Evolutionary conservation across 2,888 invertebrate genomes (phyloP).

Genomic region (Adela reaumurella): DNA sequence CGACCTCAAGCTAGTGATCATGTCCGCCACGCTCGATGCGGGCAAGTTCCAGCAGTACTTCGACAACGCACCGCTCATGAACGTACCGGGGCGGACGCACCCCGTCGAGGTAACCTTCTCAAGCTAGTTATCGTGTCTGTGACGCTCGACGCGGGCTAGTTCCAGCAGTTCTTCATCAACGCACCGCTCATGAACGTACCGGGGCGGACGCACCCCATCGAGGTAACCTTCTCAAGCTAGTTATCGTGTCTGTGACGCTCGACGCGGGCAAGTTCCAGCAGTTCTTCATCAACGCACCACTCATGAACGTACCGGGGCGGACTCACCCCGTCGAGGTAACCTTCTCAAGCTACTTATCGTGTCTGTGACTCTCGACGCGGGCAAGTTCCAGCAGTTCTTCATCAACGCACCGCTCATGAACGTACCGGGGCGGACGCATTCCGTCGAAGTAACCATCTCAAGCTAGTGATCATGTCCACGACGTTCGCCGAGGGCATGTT

Average conservation of each 20-base stretch:
- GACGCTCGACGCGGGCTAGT: slow-evolving; percentile 98
- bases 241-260: slow-evolving; percentile 98
- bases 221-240: slow-evolving; percentile 74
- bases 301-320: slow-evolving; percentile 93
- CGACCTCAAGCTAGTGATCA: slow-evolving; percentile 95
- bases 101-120: slow-evolving; percentile 51
- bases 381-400: slow-evolving; percentile 99
- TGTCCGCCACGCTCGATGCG: slow-evolving; percentile 99
- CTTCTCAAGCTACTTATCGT: slow-evolving; percentile 97
- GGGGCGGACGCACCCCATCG: slow-evolving; percentile 53
- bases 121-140: slow-evolving; percentile 99
- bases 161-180: slow-evolving; percentile 98
- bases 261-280: slow-evolving; percentile 99
- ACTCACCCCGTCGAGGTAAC: slow-evolving; percentile 37
- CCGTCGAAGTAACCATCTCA: slow-evolving; percentile 30
- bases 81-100: slow-evolving; percentile 75
- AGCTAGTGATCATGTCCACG: no score
- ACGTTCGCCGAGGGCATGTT: no score
- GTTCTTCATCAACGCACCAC: slow-evolving; percentile 97
- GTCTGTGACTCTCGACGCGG: slow-evolving; percentile 98
- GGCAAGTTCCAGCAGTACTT: slow-evolving; percentile 99
- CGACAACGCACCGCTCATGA: slow-evolving; percentile 97
- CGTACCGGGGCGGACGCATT: slow-evolving; percentile 72
- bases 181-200: slow-evolving; percentile 99
- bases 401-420: slow-evolving; percentile 98